These are phyloP conservation scores for Lymantria monacha DNA, from an alignment of 2,888 invertebrate genomes.

Conservation along the genomic window DNA sequence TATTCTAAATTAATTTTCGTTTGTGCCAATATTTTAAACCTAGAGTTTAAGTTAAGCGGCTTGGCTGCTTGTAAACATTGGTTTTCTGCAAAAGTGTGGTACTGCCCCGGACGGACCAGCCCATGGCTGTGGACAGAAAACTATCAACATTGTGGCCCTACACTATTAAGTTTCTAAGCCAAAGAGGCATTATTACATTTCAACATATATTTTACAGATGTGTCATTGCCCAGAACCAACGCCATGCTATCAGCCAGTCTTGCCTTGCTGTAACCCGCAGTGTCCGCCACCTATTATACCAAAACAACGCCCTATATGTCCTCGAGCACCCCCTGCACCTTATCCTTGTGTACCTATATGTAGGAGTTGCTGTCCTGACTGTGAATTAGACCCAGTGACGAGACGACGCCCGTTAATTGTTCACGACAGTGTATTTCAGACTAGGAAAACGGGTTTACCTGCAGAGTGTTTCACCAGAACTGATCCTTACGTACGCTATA, in stretches of 20 bases:
- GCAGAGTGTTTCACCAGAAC: constrained; percentile 47
- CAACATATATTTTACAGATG: constrained; percentile 39
- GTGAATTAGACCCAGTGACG: constrained; percentile 79
- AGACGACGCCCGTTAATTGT: constrained; percentile 81
- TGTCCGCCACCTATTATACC: constrained; percentile 79
- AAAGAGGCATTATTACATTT: too few species aligned
- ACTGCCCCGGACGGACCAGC: too few species aligned
- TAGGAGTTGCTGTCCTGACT: constrained; percentile 68
- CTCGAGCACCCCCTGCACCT: constrained; percentile 63
- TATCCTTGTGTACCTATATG: constrained; percentile 76
- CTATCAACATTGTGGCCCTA: too few species aligned
- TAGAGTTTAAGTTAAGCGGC: too few species aligned
- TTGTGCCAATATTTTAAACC: too few species aligned
- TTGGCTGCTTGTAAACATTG: too few species aligned
- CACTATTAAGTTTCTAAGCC: too few species aligned
- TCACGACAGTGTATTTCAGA: constrained; percentile 75
- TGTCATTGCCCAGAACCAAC: constrained; percentile 67
- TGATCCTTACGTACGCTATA: constrained; percentile 59
- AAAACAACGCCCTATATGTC: constrained; percentile 73
- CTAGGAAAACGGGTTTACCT: constrained; percentile 56
- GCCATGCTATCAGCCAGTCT: constrained; percentile 66
- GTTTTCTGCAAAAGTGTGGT: too few species aligned
- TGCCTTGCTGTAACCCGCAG: constrained; percentile 74
- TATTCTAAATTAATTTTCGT: too few species aligned
- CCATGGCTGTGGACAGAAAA: too few species aligned